Conservation (phyloP, 2,888 invertebrate species). For the Acronicta aceris region DNA sequence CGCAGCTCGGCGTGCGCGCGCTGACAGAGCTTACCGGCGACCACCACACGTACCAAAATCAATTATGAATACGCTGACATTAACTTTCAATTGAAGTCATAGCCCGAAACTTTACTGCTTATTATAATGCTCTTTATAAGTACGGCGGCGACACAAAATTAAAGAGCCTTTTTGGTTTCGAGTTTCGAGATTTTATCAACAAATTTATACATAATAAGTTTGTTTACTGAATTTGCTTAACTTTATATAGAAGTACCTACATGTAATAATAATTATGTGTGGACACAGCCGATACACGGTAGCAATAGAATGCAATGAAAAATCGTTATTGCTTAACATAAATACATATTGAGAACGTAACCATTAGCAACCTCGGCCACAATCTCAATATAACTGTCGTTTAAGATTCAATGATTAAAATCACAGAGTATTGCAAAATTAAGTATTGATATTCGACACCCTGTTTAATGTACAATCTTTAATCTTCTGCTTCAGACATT, state of each 20-base stretch:
- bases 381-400: slow-evolving; percentile 57
- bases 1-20: slow-evolving; percentile 49
- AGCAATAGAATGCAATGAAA: slow-evolving; percentile 55
- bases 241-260: too few relatives aligned
- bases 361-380: slow-evolving; percentile 42
- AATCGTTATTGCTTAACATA: slow-evolving; percentile 55
- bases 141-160: slow-evolving; percentile 4
- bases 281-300: slow-evolving; percentile 9
- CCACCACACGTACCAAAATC: slow-evolving; percentile 35
- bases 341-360: slow-evolving; percentile 55
- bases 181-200: neutral
- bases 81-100: slow-evolving; percentile 25
- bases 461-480: too few relatives aligned
- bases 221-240: neutral
- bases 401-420: slow-evolving; percentile 63
- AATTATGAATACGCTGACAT: slow-evolving; percentile 25
- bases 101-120: slow-evolving; percentile 15
- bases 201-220: too few relatives aligned
- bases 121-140: slow-evolving; percentile 3
- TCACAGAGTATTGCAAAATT: slow-evolving; percentile 13
- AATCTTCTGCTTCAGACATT: too few relatives aligned
- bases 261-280: neutral
- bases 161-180: neutral
- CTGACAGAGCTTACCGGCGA: slow-evolving; percentile 5
- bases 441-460: too few relatives aligned